Conservation (phyloP, 2,113 vertebrate species). For the Hucho hucho region DNA sequence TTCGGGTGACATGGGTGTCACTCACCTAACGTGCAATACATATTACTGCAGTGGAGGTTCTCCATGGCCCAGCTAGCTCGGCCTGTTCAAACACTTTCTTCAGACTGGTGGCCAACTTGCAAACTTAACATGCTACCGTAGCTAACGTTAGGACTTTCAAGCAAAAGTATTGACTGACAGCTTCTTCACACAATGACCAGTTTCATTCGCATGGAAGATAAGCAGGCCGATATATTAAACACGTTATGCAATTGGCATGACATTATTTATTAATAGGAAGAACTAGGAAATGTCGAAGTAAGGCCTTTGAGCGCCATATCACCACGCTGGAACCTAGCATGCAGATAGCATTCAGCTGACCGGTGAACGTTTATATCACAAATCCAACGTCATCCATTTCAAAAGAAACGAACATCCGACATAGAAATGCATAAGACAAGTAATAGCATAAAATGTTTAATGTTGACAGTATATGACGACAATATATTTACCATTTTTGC, state of each 20-base stretch:
- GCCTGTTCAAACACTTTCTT: no score
- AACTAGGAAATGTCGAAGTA: no score
- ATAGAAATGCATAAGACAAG: not conserved
- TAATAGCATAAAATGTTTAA: not conserved
- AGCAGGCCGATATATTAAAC: not conserved
- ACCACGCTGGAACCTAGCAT: not conserved
- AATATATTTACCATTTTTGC: not conserved
- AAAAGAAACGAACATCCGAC: not conserved
- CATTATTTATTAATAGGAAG: no score
- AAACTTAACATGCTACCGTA: no score
- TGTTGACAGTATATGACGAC: not conserved
- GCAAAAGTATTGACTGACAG: no score
- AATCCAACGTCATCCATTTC: slow-evolving; percentile 1
- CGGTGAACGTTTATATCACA: not conserved
- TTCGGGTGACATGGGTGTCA: not conserved
- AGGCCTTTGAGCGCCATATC: no score
- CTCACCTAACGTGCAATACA: not conserved
- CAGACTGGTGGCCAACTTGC: no score
- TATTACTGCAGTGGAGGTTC: not conserved
- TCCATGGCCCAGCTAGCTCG: no score
- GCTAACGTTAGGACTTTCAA: no score
- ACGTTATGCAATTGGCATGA: not conserved
- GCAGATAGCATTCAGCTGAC: not conserved
- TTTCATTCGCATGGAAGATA: not conserved
- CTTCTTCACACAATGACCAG: no score